Percentiles rank a stretch among this genome's conserved stretches.
phyloP scores from a whole-genome alignment of 2,113 vertebrate species.

The Phainopepla nitens region DNA sequence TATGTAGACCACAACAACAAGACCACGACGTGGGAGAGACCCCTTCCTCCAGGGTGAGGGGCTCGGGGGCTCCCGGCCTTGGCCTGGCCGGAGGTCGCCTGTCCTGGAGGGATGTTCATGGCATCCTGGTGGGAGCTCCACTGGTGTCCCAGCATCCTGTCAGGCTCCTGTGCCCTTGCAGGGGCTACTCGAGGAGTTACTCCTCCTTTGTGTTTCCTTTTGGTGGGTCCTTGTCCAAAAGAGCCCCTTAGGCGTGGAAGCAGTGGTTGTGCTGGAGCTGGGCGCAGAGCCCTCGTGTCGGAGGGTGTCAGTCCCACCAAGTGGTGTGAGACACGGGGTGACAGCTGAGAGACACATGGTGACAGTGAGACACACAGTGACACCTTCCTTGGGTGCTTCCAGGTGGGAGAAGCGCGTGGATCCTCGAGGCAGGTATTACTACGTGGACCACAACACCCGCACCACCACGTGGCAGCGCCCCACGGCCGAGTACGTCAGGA shows the following conservation, averaged over 20 bases:
- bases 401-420: conserved; percentile 98
- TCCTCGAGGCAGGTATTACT: conserved; percentile 91
- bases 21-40: conserved; percentile 97
- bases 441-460: conserved; percentile 97
- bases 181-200: background rate
- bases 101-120: background rate
- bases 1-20: conserved; percentile 99
- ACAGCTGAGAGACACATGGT: background rate
- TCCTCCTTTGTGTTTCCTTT: background rate
- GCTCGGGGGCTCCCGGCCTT: background rate
- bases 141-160: background rate
- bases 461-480: conserved; percentile 98
- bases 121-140: background rate
- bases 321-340: background rate
- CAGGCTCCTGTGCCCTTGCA: background rate
- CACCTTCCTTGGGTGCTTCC: background rate
- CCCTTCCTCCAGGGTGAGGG: conserved; percentile 91
- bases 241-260: background rate
- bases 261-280: background rate
- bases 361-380: background rate
- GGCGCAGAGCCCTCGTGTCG: rapidly evolving
- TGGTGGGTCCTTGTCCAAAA: background rate
- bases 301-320: rapidly evolving
- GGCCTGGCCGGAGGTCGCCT: rapidly evolving
- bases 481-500: conserved; percentile 90